These are phyloP conservation scores for Eudemis profundana DNA, from an alignment of 2,888 invertebrate species.

Conservation along the genomic window DNA sequence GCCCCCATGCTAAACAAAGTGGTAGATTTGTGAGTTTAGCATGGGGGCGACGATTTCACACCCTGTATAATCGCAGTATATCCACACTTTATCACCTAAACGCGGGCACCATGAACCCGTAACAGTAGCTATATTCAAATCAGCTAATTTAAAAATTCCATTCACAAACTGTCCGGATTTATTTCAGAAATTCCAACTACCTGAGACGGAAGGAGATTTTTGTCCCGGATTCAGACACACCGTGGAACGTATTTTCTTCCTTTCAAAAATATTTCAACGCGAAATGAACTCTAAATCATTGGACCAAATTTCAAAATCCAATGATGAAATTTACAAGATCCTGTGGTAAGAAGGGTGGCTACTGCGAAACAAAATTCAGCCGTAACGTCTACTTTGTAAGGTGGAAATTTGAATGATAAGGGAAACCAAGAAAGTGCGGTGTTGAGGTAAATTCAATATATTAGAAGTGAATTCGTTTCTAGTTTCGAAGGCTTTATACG, in stretches of 20 bases:
- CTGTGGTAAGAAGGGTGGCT: conserved; percentile 19
- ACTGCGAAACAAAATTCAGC: neutral
- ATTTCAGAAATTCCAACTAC: conserved; percentile 49
- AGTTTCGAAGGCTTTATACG: conserved; percentile 45
- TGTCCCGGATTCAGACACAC: conserved; percentile 44
- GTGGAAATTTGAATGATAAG: conserved; percentile 18
- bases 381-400: neutral
- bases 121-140: conserved; percentile 43
- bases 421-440: conserved; percentile 46
- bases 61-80: neutral
- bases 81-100: conserved; percentile 1
- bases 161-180: conserved; percentile 48
- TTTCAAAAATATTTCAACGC: neutral
- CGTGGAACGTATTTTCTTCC: conserved; percentile 43
- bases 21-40: too few species aligned
- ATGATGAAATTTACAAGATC: conserved; percentile 4
- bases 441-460: conserved; percentile 56
- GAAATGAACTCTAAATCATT: conserved; percentile 21
- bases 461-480: conserved; percentile 48
- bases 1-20: too few species aligned
- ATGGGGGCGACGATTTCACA: too few species aligned
- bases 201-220: conserved; percentile 48
- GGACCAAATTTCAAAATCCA: conserved; percentile 3
- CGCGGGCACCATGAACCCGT: conserved; percentile 22
- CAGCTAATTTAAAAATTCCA: conserved; percentile 45